Evolutionary conservation across 2,797 vertebrate genomes (phyloP).

Genomic region (Schizopygopsis pylzovi): DNA sequence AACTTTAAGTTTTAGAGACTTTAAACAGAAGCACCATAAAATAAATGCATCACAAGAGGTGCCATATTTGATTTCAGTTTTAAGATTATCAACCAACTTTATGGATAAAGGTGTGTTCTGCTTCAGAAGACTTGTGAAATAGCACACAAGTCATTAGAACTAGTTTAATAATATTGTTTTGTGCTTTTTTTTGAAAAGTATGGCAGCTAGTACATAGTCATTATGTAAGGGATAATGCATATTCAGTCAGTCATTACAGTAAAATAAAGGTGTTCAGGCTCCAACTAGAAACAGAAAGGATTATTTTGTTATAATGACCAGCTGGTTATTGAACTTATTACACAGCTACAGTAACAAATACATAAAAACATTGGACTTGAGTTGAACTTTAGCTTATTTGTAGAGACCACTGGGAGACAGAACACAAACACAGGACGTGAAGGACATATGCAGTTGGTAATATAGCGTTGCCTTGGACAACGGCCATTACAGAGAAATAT

Average conservation of each 20-base stretch:
- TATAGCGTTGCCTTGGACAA: neutral
- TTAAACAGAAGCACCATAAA: neutral
- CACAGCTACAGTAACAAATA: neutral
- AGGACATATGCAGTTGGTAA: neutral
- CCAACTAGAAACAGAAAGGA: neutral
- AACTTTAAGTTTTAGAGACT: too few relatives aligned
- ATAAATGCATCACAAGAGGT: neutral
- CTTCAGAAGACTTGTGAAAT: neutral
- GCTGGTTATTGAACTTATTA: neutral
- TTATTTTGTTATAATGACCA: neutral
- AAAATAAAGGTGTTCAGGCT: neutral
- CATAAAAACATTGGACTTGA: neutral
- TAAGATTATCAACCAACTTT: neutral
- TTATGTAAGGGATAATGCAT: neutral
- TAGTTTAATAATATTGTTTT: neutral
- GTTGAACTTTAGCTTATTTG: neutral
- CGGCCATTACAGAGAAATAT: neutral
- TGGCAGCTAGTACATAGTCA: neutral
- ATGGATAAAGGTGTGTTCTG: conserved; percentile 9
- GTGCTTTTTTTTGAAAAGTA: neutral
- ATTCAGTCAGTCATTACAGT: neutral
- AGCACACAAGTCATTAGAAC: neutral
- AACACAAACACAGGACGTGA: neutral
- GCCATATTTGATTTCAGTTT: neutral
- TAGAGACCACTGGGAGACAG: neutral